Evolutionary conservation across 1,140 invertebrate genomes (phyloP).

Genomic region (Ceratoteleas bidentatus): DNA sequence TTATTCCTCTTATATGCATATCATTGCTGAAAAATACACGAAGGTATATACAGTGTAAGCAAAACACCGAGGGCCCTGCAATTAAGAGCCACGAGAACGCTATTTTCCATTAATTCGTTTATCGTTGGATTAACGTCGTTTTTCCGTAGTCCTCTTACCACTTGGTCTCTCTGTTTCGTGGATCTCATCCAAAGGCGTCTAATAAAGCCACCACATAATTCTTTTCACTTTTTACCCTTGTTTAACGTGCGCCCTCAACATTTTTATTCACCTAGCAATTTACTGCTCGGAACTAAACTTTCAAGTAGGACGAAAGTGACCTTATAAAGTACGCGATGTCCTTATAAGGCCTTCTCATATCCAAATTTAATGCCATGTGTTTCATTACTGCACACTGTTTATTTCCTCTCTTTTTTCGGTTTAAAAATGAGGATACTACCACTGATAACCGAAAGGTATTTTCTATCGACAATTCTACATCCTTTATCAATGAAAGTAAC

Average conservation of each 20-base stretch:
- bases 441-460: too few relatives aligned
- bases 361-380: conserved; percentile 8
- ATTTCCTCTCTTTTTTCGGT: background rate
- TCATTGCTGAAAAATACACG: conserved; percentile 74
- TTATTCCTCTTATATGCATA: conserved; percentile 77
- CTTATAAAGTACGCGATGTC: conserved; percentile 57
- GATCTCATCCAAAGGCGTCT: conserved; percentile 29
- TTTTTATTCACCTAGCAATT: conserved; percentile 22
- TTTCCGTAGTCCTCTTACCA: conserved; percentile 3
- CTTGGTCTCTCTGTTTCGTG: conserved; percentile 12
- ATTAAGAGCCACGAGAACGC: conserved; percentile 50
- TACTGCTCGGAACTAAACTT: conserved; percentile 27
- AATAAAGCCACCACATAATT: conserved; percentile 53
- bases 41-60: conserved; percentile 27
- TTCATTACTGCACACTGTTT: background rate
- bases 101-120: conserved; percentile 46
- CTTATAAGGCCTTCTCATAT: conserved; percentile 56
- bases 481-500: conserved; percentile 25
- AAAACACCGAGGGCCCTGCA: conserved; percentile 29
- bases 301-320: conserved; percentile 58
- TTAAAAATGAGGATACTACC: too few relatives aligned
- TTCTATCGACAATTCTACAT: background rate
- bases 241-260: conserved; percentile 15
- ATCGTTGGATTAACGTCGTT: conserved; percentile 46
- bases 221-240: conserved; percentile 19